Percentiles rank a stretch among this genome's conserved stretches.
These are phyloP conservation scores for Cephus sareptanus DNA, from an alignment of 2,888 invertebrate species.

Conservation along the genomic window DNA sequence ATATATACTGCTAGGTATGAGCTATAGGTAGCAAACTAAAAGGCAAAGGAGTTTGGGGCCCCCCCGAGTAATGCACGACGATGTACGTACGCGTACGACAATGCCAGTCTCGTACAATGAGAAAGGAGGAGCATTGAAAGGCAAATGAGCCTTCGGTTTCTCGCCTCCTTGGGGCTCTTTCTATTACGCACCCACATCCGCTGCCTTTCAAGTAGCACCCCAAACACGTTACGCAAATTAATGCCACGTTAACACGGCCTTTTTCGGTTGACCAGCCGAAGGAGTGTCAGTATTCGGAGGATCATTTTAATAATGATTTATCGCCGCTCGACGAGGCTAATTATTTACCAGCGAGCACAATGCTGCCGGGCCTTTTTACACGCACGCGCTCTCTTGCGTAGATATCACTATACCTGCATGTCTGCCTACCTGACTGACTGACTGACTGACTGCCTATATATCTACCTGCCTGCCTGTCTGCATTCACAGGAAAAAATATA, in stretches of 20 bases:
- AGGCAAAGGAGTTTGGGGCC: background rate
- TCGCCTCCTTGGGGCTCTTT: slow-evolving; percentile 33
- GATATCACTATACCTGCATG: background rate
- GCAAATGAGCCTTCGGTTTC: slow-evolving; percentile 45
- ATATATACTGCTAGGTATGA: background rate
- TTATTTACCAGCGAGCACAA: slow-evolving; percentile 41
- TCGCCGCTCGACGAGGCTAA: slow-evolving; percentile 47
- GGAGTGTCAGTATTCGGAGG: slow-evolving; percentile 29
- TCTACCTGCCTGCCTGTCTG: background rate
- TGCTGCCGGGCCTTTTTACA: slow-evolving; percentile 16
- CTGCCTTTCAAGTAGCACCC: slow-evolving; percentile 45
- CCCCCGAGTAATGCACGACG: background rate
- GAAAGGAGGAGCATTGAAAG: slow-evolving; percentile 42
- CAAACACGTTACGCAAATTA: slow-evolving; percentile 54
- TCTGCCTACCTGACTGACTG: background rate
- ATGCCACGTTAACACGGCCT: slow-evolving; percentile 43
- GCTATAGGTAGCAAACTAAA: background rate
- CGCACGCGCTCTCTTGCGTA: slow-evolving; percentile 9
- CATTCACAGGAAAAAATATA: background rate
- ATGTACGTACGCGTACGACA: slow-evolving; percentile 31
- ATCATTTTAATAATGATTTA: slow-evolving; percentile 47
- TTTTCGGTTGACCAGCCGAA: slow-evolving; percentile 31
- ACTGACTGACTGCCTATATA: background rate
- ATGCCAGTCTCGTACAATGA: slow-evolving; percentile 43
- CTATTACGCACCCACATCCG: slow-evolving; percentile 51